Evolutionary conservation across 2,113 vertebrate species (phyloP).

Genomic region (Actenoides hombroni): DNA sequence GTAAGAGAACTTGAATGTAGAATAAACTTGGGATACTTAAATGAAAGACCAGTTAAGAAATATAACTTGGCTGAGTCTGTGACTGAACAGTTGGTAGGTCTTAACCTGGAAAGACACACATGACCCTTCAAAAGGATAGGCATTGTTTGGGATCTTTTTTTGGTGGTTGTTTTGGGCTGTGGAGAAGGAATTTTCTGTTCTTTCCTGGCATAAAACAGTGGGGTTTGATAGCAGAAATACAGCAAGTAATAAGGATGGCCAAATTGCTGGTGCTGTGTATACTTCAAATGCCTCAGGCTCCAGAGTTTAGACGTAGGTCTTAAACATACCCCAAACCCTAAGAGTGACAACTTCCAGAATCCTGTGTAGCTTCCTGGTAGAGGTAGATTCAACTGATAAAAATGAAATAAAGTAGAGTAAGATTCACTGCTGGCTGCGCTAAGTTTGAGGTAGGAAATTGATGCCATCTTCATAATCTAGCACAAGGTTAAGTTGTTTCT

Average conservation of each 20-base stretch:
- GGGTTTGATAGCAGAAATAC: neutral
- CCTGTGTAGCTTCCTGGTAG: neutral
- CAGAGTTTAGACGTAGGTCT: neutral
- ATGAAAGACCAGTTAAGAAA: neutral
- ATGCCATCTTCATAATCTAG: neutral
- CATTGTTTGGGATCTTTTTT: neutral
- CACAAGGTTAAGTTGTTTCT: neutral
- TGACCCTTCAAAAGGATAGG: neutral
- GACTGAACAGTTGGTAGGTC: neutral
- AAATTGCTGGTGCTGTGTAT: neutral
- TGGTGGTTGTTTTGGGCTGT: accelerated
- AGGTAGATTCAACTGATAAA: neutral
- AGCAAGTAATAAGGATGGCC: neutral
- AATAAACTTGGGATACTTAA: neutral
- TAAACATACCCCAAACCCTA: neutral
- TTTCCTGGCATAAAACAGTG: neutral
- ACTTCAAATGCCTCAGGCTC: neutral
- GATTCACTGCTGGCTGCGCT: neutral
- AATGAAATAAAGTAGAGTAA: neutral
- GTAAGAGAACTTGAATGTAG: neutral
- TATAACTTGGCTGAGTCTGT: neutral
- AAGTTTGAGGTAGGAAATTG: neutral
- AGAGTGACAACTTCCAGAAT: neutral
- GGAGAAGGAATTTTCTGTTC: neutral
- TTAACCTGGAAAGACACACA: neutral